phyloP scores from a whole-genome alignment of 2,888 invertebrate species.

The Trichogramma dendrolimi region DNA sequence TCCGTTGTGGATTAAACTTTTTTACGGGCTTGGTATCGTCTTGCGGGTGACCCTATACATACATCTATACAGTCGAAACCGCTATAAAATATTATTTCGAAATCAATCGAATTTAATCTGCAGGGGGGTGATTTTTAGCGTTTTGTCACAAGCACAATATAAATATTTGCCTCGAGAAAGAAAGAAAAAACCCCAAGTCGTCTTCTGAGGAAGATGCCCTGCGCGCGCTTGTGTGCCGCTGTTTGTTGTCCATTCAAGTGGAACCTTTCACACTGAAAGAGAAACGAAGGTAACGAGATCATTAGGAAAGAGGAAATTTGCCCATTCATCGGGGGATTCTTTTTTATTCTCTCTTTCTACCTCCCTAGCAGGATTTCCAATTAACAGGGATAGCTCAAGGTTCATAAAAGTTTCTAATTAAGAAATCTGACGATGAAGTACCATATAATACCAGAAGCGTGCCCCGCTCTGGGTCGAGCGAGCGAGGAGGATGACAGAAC shows the following conservation, averaged over 20 bases:
- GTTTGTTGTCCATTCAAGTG: constrained; percentile 19
- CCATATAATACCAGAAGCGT: not conserved
- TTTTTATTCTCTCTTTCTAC: constrained; percentile 16
- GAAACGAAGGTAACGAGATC: constrained; percentile 18
- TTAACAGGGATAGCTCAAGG: constrained; percentile 20
- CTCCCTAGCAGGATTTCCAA: constrained; percentile 21
- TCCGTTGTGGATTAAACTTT: constrained; percentile 21
- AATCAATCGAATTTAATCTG: too few species aligned
- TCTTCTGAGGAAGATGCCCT: too few species aligned
- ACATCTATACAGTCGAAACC: too few species aligned
- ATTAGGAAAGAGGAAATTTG: constrained; percentile 24
- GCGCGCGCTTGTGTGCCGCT: constrained; percentile 1
- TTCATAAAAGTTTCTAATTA: constrained; percentile 26
- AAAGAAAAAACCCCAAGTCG: too few species aligned
- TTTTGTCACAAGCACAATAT: too few species aligned
- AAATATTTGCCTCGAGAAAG: too few species aligned
- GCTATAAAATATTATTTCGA: too few species aligned
- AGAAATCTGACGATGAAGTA: constrained; percentile 19
- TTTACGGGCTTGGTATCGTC: not conserved
- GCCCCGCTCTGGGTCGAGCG: too few species aligned
- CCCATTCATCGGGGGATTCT: constrained; percentile 23
- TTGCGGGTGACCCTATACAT: too few species aligned
- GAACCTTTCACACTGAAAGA: not conserved
- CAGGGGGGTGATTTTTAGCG: too few species aligned
- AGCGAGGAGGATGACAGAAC: constrained; percentile 4